Evolutionary conservation across 2,113 vertebrate genomes (phyloP).

Genomic region (Pholis gunnellus): DNA sequence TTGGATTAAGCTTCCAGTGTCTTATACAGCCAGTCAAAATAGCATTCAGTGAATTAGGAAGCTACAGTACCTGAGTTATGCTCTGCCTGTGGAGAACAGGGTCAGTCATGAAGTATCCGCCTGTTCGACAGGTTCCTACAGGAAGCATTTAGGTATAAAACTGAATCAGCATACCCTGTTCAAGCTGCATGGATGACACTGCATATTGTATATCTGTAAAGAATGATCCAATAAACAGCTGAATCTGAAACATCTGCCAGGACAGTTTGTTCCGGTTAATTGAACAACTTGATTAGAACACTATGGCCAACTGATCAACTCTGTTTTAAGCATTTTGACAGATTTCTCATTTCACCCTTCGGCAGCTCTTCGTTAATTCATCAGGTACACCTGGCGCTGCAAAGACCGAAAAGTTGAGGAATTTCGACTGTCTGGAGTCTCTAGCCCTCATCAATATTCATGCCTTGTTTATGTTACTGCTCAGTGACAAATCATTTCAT

Average conservation of each 20-base stretch:
- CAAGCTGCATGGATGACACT: not conserved
- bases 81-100: slow-evolving; percentile 1
- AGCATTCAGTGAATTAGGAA: slow-evolving; percentile 7
- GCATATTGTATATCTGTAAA: slow-evolving; percentile 1
- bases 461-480: slow-evolving; percentile 46
- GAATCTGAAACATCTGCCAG: slow-evolving; percentile 33
- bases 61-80: not conserved
- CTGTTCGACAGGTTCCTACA: slow-evolving; percentile 18
- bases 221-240: slow-evolving; percentile 27
- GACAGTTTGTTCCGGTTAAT: slow-evolving; percentile 46
- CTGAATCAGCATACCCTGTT: slow-evolving; percentile 40
- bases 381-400: slow-evolving; percentile 17
- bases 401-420: slow-evolving; percentile 26
- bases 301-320: slow-evolving; percentile 5
- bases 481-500: slow-evolving; percentile 52
- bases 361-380: slow-evolving; percentile 33
- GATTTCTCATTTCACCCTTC: slow-evolving; percentile 59
- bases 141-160: slow-evolving; percentile 18
- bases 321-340: slow-evolving; percentile 30
- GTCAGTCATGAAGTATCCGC: not conserved
- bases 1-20: slow-evolving; percentile 25
- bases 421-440: slow-evolving; percentile 41
- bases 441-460: slow-evolving; percentile 21
- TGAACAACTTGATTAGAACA: slow-evolving; percentile 44
- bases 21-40: not conserved